Percentiles rank a stretch among this genome's conserved stretches.
phyloP scores from a whole-genome alignment of 1,140 invertebrate genomes.

The Meloidogyne floridensis region DNA sequence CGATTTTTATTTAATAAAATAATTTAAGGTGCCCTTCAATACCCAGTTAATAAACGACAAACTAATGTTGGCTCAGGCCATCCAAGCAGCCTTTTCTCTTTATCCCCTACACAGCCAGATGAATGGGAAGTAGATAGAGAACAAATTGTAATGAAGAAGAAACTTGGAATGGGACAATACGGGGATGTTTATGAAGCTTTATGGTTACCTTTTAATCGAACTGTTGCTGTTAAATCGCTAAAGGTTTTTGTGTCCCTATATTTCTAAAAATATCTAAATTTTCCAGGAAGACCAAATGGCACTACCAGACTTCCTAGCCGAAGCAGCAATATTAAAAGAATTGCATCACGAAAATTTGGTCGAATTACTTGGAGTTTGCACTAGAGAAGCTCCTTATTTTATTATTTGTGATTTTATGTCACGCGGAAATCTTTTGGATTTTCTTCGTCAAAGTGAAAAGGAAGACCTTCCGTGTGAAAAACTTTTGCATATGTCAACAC shows the following conservation, averaged over 20 bases:
- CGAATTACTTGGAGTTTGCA: conserved; percentile 92
- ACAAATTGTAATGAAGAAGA: conserved; percentile 98
- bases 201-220: conserved; percentile 75
- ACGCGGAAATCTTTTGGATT: conserved; percentile 93
- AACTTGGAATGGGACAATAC: conserved; percentile 87
- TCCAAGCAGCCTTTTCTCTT: conserved; percentile 51
- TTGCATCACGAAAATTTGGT: conserved; percentile 99
- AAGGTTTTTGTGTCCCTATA: conserved; percentile 71
- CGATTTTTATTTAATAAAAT: background rate
- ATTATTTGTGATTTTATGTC: conserved; percentile 98
- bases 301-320: conserved; percentile 96
- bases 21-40: conserved; percentile 52
- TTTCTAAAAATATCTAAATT: background rate
- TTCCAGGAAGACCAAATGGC: conserved; percentile 94
- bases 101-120: conserved; percentile 76
- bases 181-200: conserved; percentile 98
- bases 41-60: conserved; percentile 48
- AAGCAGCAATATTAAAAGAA: conserved; percentile 99
- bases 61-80: conserved; percentile 30
- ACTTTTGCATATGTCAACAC: conserved; percentile 97
- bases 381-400: conserved; percentile 94
- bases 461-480: conserved; percentile 89
- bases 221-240: conserved; percentile 95
- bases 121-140: conserved; percentile 97
- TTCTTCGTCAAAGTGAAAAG: conserved; percentile 83